Evolutionary conservation across 2,797 vertebrate species (phyloP).

Genomic region (Mallotus villosus): DNA sequence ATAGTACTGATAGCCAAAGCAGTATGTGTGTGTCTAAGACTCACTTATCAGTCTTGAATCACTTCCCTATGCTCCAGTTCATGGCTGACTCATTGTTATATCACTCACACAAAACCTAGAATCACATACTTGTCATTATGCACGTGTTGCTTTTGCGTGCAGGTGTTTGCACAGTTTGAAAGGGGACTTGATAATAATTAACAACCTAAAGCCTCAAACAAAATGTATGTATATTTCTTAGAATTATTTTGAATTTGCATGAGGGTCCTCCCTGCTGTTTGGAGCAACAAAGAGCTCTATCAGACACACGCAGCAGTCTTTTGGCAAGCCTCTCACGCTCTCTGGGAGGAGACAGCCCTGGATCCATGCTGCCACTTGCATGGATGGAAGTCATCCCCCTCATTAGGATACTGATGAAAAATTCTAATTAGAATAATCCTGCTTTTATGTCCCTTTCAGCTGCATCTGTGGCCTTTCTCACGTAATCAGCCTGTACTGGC

Average conservation of each 20-base stretch:
- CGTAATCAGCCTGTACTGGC: constrained; percentile 45
- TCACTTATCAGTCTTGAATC: neutral
- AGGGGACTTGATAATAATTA: too few species aligned
- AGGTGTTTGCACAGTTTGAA: too few species aligned
- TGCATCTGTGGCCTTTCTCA: constrained; percentile 47
- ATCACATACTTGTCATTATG: constrained; percentile 23
- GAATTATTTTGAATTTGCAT: constrained; percentile 57
- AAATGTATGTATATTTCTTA: constrained; percentile 25
- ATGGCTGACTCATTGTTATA: neutral
- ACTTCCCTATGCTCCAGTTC: neutral
- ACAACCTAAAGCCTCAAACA: too few species aligned
- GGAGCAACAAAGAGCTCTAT: constrained; percentile 57
- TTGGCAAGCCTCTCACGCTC: constrained; percentile 50
- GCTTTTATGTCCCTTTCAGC: constrained; percentile 52
- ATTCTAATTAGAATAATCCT: constrained; percentile 38
- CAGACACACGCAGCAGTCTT: constrained; percentile 38
- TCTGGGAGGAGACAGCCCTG: constrained; percentile 41
- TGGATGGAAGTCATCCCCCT: constrained; percentile 50
- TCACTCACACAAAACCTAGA: constrained; percentile 31
- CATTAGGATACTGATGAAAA: constrained; percentile 33
- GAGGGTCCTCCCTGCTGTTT: constrained; percentile 53
- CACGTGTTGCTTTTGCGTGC: too few species aligned
- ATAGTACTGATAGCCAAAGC: constrained; percentile 28
- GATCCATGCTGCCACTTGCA: constrained; percentile 54
- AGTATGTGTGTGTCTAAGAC: constrained; percentile 13